Base-by-base conservation (phyloP, 2,888 invertebrate species). In the Fragum whitleyi region DNA sequence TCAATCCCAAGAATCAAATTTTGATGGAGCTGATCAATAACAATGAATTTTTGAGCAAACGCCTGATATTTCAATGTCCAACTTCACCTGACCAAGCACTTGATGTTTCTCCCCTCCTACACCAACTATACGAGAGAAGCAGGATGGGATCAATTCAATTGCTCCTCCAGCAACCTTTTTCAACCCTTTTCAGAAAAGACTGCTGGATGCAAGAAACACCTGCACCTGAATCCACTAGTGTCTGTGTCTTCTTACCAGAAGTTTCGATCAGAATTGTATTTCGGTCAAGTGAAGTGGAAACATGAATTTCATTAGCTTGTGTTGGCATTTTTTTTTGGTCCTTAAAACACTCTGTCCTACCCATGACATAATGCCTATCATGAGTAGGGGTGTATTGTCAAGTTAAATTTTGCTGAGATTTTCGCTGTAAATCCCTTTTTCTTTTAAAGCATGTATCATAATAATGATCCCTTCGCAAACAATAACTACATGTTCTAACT, bases 1-100 rank as follows among this genome's bases (percentile, higher is more conserved):
- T 85, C 85, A 26, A 77, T 21, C 0, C 85, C 85, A 59, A 85
- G 65, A 29, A 86, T 83, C 6, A 81, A 32, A 16, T 76, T 61
- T 28, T 81, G 81, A 36, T 79, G 81, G 29, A 81, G 47, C 16
- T 70, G 68, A 19, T 75, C 61, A 53, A 81, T 23, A 32, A 81
- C 59, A 65, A 78, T 78, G 32, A 53, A 53, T n/a, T 53, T 53
- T 19, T 53, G 53, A 53, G 9, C 6, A 53, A 53, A 21, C 53
- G 5, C 53, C 21, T 53, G n/a, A 16, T n/a, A 53, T 53, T 53
- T 53, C 19, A 6, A 53, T 6, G 5, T 5, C 5, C 53, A 53
- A 53, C n/a, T 53, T 5, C 9, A 53, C 53, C 19, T 53, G 53
- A 21, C 53, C 53, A n/a, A 21, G 21, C 21, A 53, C 53, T 53